Evolutionary conservation across 92 coral and sea anemone species (phyloP).

Genomic region (Umimayanthus chanpuru): DNA sequence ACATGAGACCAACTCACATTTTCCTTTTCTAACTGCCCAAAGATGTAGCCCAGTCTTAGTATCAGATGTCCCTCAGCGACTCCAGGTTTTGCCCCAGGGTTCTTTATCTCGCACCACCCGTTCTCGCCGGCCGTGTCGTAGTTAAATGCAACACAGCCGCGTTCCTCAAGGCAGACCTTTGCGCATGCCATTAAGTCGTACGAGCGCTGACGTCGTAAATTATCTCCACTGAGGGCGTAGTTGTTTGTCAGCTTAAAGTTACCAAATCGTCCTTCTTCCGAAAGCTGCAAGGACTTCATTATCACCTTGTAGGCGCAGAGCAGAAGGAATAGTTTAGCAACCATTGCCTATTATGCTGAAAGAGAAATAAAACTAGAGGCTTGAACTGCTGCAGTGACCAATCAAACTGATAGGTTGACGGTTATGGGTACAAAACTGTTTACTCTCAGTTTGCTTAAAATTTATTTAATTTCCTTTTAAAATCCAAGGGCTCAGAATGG

Average conservation of each 20-base stretch:
- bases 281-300: background rate
- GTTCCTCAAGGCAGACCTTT: slow-evolving; percentile 54
- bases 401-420: too few species aligned
- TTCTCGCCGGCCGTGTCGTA: slow-evolving; percentile 43
- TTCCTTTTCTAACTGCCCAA: background rate
- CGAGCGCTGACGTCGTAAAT: slow-evolving; percentile 54
- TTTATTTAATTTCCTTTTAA: too few species aligned
- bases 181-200: slow-evolving; percentile 65
- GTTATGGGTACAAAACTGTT: too few species aligned
- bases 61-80: background rate
- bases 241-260: slow-evolving; percentile 39
- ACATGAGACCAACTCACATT: background rate
- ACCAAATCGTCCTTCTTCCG: slow-evolving; percentile 46
- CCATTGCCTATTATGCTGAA: too few species aligned
- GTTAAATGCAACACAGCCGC: slow-evolving; percentile 65
- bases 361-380: too few species aligned
- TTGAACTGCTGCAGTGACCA: too few species aligned
- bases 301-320: background rate
- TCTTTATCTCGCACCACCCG: slow-evolving; percentile 62
- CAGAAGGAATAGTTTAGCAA: background rate
- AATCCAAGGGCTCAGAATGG: too few species aligned
- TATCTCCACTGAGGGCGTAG: slow-evolving; percentile 55
- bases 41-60: background rate
- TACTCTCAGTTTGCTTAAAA: too few species aligned
- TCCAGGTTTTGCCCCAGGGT: background rate